phyloP scores from a whole-genome alignment of 2,113 vertebrate species.

The Colius striatus region DNA sequence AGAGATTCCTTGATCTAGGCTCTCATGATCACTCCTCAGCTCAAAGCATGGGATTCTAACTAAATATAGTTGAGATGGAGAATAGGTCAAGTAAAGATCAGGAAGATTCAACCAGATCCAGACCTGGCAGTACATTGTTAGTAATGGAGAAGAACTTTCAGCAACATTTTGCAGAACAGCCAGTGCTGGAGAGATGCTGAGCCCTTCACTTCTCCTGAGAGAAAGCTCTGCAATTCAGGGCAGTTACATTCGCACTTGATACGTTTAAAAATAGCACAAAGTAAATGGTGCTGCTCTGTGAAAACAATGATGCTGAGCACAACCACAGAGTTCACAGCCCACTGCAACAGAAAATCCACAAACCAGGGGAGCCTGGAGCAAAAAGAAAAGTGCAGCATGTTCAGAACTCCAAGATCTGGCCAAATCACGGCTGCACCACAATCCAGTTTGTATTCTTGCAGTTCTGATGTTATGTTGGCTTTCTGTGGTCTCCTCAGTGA shows the following conservation, averaged over 20 bases:
- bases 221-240: background rate
- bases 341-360: background rate
- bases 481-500: background rate
- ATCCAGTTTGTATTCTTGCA: background rate
- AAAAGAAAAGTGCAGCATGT: background rate
- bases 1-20: background rate
- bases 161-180: background rate
- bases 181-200: background rate
- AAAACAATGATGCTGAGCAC: background rate
- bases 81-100: background rate
- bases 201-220: background rate
- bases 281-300: background rate
- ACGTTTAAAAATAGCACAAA: background rate
- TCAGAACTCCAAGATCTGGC: background rate
- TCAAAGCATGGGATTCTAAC: background rate
- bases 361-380: background rate
- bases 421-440: background rate
- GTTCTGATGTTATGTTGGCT: background rate
- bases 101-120: background rate
- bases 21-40: background rate
- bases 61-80: background rate
- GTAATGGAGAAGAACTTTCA: fast-evolving
- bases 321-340: background rate
- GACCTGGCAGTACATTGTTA: fast-evolving
- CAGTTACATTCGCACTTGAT: background rate